Base-by-base conservation (phyloP, 2,888 invertebrate genomes). In the Leucophenga maculata region DNA sequence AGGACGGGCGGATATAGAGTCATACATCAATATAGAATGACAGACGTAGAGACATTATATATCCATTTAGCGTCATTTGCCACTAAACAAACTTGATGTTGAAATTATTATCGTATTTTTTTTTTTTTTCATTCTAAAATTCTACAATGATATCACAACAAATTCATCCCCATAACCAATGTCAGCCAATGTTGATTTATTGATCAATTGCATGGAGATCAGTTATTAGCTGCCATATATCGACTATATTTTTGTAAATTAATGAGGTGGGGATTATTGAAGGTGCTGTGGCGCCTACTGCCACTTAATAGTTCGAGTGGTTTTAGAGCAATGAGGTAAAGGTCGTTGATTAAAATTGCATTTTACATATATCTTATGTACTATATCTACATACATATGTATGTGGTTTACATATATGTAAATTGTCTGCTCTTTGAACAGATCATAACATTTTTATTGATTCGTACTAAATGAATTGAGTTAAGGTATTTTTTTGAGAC, bases 311-410 rank as follows among this genome's bases (percentile, higher is more conserved):
- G 26, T 59, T 18, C 26, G 39, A 32, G 60, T 55, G 44, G 32
- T 20, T 59, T 62, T 46, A 44, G 32, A 55, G 18, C 32, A 70
- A 70, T 57, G 50, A 72, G 72, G 70, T 69, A 70, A 70, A 72
- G 72, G 72, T 70, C 72, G 69, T 70, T 72, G 44, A 65, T 68
- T 68, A 65, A 67, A 69, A 64, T 16, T 62, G 9, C 1, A 31
- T 20, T 54, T 18, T 16, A 16, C 13, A 44, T 60, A 60, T 39
- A 39, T 39, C 39, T 39, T 39, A 39, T 39, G 8, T 26, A 26
- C 2, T 26, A 26, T 26, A 26, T 26, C 26, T 26, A 26, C 26
- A 26, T 26, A n/a, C n/a, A n/a, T 6, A 32, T 32, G n/a, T 11
- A 20, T 54, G 54, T 54, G 18, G 54, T 54, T 54, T 54, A 54